Evolutionary conservation across 2,113 vertebrate genomes (phyloP).

Genomic region (Peromyscus polionotus): DNA sequence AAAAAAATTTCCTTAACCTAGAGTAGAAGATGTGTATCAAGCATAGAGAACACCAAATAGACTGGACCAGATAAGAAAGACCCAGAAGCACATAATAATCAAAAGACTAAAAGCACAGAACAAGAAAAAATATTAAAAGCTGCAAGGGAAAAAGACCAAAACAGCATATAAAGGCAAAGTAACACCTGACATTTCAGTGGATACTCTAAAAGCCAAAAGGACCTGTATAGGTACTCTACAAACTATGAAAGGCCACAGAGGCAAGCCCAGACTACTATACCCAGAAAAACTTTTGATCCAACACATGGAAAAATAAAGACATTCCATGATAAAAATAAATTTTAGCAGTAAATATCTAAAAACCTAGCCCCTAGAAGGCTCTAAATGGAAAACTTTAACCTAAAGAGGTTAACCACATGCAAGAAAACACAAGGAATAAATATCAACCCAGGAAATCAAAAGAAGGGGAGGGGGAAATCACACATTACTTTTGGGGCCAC

Average conservation of each 20-base stretch:
- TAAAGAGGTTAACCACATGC: neutral
- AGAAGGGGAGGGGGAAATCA: neutral
- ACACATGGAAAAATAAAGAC: neutral
- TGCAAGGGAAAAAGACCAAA: neutral
- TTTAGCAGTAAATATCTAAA: neutral
- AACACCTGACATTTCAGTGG: neutral
- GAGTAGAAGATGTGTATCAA: neutral
- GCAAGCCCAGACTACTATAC: neutral
- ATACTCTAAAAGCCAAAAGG: neutral
- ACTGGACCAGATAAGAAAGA: neutral
- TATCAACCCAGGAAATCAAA: neutral
- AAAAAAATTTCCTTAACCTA: neutral
- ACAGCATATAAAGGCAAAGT: neutral
- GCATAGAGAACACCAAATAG: neutral
- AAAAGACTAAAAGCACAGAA: neutral
- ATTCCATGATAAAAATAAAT: neutral
- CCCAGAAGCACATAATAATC: neutral
- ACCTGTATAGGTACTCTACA: neutral
- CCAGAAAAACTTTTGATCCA: neutral
- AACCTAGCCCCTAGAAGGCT: neutral
- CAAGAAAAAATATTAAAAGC: neutral
- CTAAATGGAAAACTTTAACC: neutral
- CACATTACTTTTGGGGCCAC: neutral
- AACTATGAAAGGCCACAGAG: neutral
- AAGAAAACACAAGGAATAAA: neutral